Percentiles rank a stretch among this genome's conserved stretches.
Evolutionary conservation across 2,113 vertebrate genomes (phyloP).

Genomic region (Leuciscus idus): DNA sequence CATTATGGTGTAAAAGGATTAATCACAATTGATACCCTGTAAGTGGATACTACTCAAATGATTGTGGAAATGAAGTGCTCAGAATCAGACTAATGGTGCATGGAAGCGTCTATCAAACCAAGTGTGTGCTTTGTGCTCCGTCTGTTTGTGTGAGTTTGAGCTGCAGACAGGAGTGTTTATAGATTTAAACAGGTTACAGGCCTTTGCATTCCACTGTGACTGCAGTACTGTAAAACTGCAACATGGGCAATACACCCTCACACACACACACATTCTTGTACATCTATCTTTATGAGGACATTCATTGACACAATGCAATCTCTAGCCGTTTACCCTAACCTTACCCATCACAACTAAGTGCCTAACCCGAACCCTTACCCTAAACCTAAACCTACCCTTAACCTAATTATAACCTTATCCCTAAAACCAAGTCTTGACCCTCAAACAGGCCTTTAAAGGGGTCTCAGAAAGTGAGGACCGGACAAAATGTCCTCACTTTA

Average conservation of each 20-base stretch:
- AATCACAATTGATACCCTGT: conserved; percentile 1
- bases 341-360: no score
- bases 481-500: no score
- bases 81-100: conserved; percentile 15
- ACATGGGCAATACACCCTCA: neutral
- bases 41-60: conserved; percentile 32
- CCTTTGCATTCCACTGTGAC: neutral
- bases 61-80: neutral
- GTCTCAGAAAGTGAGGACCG: no score
- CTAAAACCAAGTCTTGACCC: no score
- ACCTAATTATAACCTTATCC: no score
- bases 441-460: no score
- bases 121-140: neutral
- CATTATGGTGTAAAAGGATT: neutral
- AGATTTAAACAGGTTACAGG: conserved; percentile 29
- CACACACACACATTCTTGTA: no score
- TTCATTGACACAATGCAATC: no score
- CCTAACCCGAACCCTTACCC: no score
- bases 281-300: no score
- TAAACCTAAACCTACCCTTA: no score
- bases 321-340: no score
- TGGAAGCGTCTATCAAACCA: conserved; percentile 14
- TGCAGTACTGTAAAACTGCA: conserved; percentile 7
- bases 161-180: neutral
- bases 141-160: neutral